Evolutionary conservation across 2,113 vertebrate genomes (phyloP).

Genomic region (Tauraco erythrolophus): DNA sequence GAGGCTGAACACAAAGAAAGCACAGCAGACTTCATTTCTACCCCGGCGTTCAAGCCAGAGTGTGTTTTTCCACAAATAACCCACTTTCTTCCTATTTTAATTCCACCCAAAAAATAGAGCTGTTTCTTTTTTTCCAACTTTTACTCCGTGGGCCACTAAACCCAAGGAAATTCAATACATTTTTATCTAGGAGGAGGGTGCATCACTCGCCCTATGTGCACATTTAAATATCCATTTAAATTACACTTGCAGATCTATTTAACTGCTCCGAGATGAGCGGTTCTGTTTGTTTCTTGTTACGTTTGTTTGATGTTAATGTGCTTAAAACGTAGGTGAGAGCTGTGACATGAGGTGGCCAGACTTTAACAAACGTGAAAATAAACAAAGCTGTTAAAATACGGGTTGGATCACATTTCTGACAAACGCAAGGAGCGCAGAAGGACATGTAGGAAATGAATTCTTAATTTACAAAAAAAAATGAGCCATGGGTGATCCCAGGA

Average conservation of each 20-base stretch:
- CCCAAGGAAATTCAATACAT: background rate
- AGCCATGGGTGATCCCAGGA: background rate
- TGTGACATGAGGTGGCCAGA: background rate
- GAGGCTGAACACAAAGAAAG: slow-evolving; percentile 55
- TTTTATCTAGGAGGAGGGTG: background rate
- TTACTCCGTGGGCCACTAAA: background rate
- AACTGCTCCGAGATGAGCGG: background rate
- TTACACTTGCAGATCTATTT: background rate
- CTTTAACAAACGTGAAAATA: background rate
- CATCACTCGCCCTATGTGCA: background rate
- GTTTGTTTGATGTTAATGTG: background rate
- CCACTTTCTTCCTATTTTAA: background rate
- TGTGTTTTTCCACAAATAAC: slow-evolving; percentile 31
- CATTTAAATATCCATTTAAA: background rate
- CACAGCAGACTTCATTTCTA: background rate
- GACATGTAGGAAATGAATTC: background rate
- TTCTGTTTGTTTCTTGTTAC: background rate
- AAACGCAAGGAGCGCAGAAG: background rate
- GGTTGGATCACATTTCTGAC: background rate
- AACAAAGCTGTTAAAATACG: background rate
- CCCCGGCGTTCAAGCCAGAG: background rate
- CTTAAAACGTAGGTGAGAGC: background rate
- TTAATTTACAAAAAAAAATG: background rate
- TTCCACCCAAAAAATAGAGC: background rate
- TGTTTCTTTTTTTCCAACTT: background rate